A percentile compares a stretch with the other conserved stretches of the same genome.
phyloP scores from a whole-genome alignment of 2,113 vertebrate species.

The Daphoenositta chrysoptera region DNA sequence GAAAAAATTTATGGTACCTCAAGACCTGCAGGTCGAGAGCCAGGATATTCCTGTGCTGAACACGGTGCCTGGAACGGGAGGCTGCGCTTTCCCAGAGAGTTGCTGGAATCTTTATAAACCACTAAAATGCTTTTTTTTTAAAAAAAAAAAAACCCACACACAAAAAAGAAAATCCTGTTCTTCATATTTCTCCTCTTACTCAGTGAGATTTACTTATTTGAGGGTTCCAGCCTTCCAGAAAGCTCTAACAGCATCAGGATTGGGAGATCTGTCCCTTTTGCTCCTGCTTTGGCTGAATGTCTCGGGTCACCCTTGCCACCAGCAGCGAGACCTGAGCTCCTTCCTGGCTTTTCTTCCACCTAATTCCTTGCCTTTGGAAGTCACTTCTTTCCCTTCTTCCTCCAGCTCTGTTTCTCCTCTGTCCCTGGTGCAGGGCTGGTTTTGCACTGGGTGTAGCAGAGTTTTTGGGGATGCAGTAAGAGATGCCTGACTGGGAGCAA shows the following conservation, averaged over 20 bases:
- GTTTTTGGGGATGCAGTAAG: neutral
- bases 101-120: constrained; percentile 11
- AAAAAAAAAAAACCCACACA: neutral
- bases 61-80: neutral
- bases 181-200: constrained; percentile 24
- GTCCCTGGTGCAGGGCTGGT: neutral
- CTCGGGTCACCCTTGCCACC: neutral
- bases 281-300: neutral
- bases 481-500: neutral
- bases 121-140: neutral
- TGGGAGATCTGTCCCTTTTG: neutral
- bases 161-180: neutral
- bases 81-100: neutral
- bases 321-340: rapidly evolving
- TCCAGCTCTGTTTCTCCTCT: neutral
- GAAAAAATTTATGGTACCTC: neutral
- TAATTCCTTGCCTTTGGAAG: neutral
- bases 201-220: neutral
- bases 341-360: neutral
- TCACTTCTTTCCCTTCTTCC: neutral
- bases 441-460: neutral
- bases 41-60: neutral
- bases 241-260: rapidly evolving
- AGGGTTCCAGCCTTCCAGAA: neutral
- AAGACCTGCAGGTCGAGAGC: neutral